These are phyloP conservation scores for Carapus acus DNA, from an alignment of 2,797 vertebrate species.

Conservation along the genomic window DNA sequence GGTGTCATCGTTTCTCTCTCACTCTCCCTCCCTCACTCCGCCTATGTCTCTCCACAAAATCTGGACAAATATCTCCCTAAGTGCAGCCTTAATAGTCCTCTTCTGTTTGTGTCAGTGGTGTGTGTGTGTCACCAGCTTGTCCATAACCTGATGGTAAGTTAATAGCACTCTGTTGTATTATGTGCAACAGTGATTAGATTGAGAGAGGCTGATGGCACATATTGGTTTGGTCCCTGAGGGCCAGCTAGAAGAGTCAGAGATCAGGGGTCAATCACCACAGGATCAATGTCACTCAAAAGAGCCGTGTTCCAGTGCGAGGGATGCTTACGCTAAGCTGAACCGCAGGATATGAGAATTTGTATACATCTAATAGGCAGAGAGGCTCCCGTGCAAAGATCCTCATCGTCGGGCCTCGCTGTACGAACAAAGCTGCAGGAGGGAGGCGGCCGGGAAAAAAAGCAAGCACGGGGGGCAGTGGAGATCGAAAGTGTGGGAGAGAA, in stretches of 20 bases:
- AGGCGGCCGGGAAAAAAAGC: not conserved
- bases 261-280: slow-evolving; percentile 63
- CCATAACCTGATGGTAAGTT: slow-evolving; percentile 63
- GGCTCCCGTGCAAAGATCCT: slow-evolving; percentile 16
- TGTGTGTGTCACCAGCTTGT: slow-evolving; percentile 35
- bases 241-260: slow-evolving; percentile 56
- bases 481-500: slow-evolving; percentile 21
- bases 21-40: slow-evolving; percentile 24
- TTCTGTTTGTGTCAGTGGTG: slow-evolving; percentile 39
- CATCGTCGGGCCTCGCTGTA: not conserved
- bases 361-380: slow-evolving; percentile 8
- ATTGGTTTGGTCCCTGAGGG: slow-evolving; percentile 54
- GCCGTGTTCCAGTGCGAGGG: slow-evolving; percentile 42
- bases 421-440: not conserved
- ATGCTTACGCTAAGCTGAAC: slow-evolving; percentile 25
- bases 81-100: slow-evolving; percentile 33
- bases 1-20: slow-evolving; percentile 39
- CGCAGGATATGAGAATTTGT: slow-evolving; percentile 19
- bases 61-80: slow-evolving; percentile 26
- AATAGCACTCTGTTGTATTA: slow-evolving; percentile 72
- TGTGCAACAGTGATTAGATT: slow-evolving; percentile 68
- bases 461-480: slow-evolving; percentile 6
- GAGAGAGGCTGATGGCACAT: slow-evolving; percentile 59
- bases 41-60: slow-evolving; percentile 28
- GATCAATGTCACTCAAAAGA: slow-evolving; percentile 66